Evolutionary conservation across 2,888 invertebrate species (phyloP).

Genomic region (Epiblema foenella): DNA sequence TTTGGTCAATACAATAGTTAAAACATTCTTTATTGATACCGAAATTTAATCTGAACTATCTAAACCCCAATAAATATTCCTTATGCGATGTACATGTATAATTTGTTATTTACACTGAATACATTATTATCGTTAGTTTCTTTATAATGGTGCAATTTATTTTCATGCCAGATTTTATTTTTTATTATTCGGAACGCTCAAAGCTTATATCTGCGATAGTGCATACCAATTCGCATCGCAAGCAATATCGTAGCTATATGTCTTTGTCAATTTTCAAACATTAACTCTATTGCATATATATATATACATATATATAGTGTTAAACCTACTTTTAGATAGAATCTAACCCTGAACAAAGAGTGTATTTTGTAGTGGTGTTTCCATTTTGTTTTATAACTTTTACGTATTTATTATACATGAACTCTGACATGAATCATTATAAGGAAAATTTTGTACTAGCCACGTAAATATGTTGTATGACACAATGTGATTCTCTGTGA

Average conservation of each 20-base stretch:
- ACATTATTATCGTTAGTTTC: slow-evolving; percentile 3
- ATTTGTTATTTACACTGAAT: slow-evolving; percentile 19
- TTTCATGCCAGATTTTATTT: slow-evolving; percentile 26
- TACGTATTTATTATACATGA: slow-evolving; percentile 59
- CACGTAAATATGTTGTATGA: slow-evolving; percentile 83
- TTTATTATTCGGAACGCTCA: slow-evolving; percentile 4
- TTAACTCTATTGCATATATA: too few species aligned
- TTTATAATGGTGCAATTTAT: slow-evolving; percentile 21
- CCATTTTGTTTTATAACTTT: slow-evolving; percentile 60
- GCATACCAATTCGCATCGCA: background rate
- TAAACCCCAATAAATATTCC: too few species aligned
- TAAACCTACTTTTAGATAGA: slow-evolving; percentile 46
- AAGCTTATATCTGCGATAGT: slow-evolving; percentile 8
- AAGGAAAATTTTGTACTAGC: slow-evolving; percentile 81
- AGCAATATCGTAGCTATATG: background rate
- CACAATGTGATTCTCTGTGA: slow-evolving; percentile 85
- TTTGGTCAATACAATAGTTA: background rate
- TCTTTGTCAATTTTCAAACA: slow-evolving; percentile 4
- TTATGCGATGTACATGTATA: background rate
- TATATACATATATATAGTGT: slow-evolving; percentile 39
- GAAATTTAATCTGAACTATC: too few species aligned
- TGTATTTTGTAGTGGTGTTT: slow-evolving; percentile 71
- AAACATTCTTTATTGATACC: background rate
- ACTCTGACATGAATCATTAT: slow-evolving; percentile 65
- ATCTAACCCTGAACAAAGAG: slow-evolving; percentile 56